Percentiles rank a stretch among this genome's conserved stretches.
Evolutionary conservation across 2,888 invertebrate genomes (phyloP).

Genomic region (Lasius platythorax): DNA sequence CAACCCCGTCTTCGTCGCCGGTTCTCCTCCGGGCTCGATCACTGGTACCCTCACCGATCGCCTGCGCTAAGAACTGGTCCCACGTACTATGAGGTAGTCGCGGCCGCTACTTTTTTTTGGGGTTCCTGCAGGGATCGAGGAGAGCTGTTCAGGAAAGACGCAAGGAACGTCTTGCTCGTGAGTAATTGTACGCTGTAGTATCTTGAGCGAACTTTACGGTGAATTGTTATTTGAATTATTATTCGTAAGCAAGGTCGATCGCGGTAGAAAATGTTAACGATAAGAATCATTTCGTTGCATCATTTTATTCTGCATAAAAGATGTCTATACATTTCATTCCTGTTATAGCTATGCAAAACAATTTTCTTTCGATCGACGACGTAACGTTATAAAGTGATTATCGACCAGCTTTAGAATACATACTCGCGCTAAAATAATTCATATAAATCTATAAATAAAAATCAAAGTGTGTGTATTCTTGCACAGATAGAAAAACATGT

Average conservation of each 20-base stretch:
- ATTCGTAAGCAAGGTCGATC: not conserved
- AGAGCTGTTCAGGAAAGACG: not conserved
- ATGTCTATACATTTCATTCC: not conserved
- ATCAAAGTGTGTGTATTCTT: not conserved
- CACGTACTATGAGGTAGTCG: constrained; percentile 38
- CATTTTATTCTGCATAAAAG: not conserved
- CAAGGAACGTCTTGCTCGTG: constrained; percentile 1
- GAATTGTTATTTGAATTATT: not conserved
- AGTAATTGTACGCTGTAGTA: not conserved
- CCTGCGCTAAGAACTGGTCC: not conserved
- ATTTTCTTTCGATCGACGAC: not conserved
- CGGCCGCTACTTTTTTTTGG: not conserved
- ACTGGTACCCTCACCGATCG: not conserved
- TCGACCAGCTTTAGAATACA: not conserved
- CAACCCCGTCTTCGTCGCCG: not conserved
- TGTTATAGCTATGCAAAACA: not conserved
- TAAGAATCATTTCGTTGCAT: not conserved
- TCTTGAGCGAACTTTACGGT: not conserved
- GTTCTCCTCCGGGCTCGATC: not conserved
- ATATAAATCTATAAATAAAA: not conserved
- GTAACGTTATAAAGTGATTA: not conserved
- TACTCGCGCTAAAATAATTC: constrained; percentile 4
- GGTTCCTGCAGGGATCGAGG: not conserved
- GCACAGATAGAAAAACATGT: not conserved
- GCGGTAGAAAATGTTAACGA: not conserved